A percentile compares a stretch with the other conserved stretches of the same genome.
These are phyloP conservation scores for Brachyhypopomus occidentalis DNA, from an alignment of 2,113 vertebrate genomes.

Conservation along the genomic window DNA sequence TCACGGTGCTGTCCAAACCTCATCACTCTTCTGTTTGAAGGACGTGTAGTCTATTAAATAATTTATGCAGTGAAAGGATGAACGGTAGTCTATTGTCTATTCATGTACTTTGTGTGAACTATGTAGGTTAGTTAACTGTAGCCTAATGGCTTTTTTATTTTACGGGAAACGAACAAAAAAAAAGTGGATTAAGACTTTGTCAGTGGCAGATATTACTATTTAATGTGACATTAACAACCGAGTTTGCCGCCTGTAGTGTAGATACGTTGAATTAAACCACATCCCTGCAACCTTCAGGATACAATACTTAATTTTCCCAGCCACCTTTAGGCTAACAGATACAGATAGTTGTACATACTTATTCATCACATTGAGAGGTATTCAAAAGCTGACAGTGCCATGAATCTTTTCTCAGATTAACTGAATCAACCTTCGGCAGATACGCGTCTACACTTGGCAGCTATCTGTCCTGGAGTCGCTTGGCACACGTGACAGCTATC, in stretches of 20 bases:
- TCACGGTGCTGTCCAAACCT: background rate
- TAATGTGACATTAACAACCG: no score
- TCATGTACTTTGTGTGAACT: background rate
- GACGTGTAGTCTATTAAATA: background rate
- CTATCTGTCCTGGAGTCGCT: background rate
- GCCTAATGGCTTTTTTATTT: background rate
- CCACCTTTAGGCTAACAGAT: background rate
- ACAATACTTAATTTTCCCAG: background rate
- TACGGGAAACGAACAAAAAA: no score
- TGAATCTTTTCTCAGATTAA: constrained; percentile 28
- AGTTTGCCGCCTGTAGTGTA: background rate
- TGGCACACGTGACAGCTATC: constrained; percentile 6
- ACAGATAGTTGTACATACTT: background rate
- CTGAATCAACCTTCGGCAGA: background rate
- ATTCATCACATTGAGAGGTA: constrained; percentile 31
- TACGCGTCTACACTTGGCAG: background rate
- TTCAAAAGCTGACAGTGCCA: constrained; percentile 22
- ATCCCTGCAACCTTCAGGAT: background rate
- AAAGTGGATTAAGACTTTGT: no score
- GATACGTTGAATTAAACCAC: background rate
- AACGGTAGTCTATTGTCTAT: background rate
- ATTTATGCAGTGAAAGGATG: background rate
- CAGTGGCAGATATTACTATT: no score
- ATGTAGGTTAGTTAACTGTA: background rate
- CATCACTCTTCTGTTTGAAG: background rate